A percentile compares a stretch with the other conserved stretches of the same genome.
These are phyloP conservation scores for Glaucomys volans DNA, from an alignment of 2,113 vertebrate species.

Conservation along the genomic window DNA sequence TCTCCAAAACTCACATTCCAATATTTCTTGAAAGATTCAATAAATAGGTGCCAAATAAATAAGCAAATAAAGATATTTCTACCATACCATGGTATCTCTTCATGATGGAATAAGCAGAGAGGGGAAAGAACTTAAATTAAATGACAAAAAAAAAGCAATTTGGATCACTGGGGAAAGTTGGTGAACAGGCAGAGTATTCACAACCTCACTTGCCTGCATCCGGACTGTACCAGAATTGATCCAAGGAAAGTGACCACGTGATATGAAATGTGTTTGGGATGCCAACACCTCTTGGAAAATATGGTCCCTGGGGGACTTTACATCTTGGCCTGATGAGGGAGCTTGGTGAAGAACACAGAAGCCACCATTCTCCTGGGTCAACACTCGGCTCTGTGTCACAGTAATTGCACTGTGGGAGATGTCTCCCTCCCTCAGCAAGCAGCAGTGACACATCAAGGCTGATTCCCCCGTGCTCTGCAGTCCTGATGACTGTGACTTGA, in stretches of 20 bases:
- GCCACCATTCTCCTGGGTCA: neutral
- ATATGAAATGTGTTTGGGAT: neutral
- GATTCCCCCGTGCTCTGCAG: constrained; percentile 69
- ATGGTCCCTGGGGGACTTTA: neutral
- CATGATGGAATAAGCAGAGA: neutral
- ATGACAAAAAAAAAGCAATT: neutral
- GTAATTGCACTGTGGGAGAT: constrained; percentile 56
- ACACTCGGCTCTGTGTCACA: neutral
- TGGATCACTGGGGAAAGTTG: constrained; percentile 57
- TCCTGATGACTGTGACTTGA: constrained; percentile 57
- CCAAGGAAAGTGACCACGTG: neutral
- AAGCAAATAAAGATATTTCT: neutral
- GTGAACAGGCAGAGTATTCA: constrained; percentile 24
- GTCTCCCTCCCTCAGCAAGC: constrained; percentile 69
- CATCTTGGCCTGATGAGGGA: neutral
- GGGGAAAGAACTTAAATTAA: constrained; percentile 39
- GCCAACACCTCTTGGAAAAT: constrained; percentile 63
- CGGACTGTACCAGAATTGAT: neutral
- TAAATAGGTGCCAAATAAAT: neutral
- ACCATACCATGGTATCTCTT: neutral
- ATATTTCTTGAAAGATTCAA: neutral
- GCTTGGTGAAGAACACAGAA: no score
- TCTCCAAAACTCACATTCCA: neutral
- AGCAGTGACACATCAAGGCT: constrained; percentile 75
- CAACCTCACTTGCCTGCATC: neutral